These are phyloP conservation scores for Eospalax fontanierii DNA, from an alignment of 2,797 vertebrate genomes.

Conservation along the genomic window DNA sequence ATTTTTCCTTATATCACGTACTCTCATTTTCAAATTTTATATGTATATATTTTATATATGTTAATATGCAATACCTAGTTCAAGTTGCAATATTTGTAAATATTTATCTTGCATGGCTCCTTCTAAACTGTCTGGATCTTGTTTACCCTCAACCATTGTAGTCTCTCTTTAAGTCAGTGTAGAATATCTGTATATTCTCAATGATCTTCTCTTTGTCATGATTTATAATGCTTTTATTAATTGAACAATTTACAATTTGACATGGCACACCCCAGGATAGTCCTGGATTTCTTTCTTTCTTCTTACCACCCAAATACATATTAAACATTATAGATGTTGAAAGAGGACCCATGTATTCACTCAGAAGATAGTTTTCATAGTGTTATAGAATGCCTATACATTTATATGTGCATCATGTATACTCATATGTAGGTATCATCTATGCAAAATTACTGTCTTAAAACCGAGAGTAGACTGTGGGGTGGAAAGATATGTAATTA, in stretches of 20 bases:
- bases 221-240: not conserved
- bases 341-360: not conserved
- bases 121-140: not conserved
- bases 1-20: not conserved
- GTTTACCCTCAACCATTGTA: not conserved
- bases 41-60: not conserved
- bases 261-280: not conserved
- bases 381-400: too few species aligned
- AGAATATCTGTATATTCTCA: not conserved
- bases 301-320: not conserved
- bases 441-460: not conserved
- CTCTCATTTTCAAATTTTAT: not conserved
- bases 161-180: not conserved
- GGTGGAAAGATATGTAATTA: not conserved
- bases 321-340: not conserved
- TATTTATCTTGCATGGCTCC: not conserved
- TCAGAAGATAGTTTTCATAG: not conserved
- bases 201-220: not conserved
- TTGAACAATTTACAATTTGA: not conserved
- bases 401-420: too few species aligned
- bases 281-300: not conserved
- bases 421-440: not conserved
- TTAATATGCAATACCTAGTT: not conserved
- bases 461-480: not conserved
- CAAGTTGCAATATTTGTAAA: not conserved